A percentile compares a stretch with the other conserved stretches of the same genome.
Conservation (phyloP, 2,888 invertebrate species). For the Lepidonotus clava region DNA sequence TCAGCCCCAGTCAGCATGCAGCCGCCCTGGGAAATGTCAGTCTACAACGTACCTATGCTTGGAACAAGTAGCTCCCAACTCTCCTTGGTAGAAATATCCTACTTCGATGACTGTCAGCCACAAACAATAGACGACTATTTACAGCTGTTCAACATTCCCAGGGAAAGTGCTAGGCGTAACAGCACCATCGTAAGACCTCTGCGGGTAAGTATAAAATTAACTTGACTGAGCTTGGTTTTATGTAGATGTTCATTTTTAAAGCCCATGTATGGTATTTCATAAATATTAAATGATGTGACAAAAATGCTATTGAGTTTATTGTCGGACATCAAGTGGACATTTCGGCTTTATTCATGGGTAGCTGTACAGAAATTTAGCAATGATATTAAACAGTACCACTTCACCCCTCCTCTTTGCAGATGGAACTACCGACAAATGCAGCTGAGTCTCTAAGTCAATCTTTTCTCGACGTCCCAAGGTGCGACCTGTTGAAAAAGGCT, state of each 20-base stretch:
- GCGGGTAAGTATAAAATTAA: neutral
- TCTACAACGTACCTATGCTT: neutral
- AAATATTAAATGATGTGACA: too few relatives aligned
- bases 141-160: neutral
- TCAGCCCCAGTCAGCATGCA: neutral
- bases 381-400: too few relatives aligned
- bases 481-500: neutral
- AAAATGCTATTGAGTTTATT: too few relatives aligned
- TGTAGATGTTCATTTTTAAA: too few relatives aligned
- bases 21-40: neutral
- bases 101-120: constrained; percentile 12
- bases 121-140: constrained; percentile 27
- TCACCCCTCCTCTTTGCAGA: too few relatives aligned
- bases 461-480: neutral
- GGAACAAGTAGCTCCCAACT: neutral
- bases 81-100: neutral
- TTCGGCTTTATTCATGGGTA: too few relatives aligned
- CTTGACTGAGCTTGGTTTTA: too few relatives aligned
- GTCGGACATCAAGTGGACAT: too few relatives aligned
- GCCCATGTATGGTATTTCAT: too few relatives aligned
- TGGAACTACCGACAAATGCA: neutral
- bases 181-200: neutral
- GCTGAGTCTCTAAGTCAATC: neutral
- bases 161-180: neutral
- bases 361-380: too few relatives aligned